These are phyloP conservation scores for Digitonthophagus gazella DNA, from an alignment of 2,888 invertebrate species.

Conservation along the genomic window DNA sequence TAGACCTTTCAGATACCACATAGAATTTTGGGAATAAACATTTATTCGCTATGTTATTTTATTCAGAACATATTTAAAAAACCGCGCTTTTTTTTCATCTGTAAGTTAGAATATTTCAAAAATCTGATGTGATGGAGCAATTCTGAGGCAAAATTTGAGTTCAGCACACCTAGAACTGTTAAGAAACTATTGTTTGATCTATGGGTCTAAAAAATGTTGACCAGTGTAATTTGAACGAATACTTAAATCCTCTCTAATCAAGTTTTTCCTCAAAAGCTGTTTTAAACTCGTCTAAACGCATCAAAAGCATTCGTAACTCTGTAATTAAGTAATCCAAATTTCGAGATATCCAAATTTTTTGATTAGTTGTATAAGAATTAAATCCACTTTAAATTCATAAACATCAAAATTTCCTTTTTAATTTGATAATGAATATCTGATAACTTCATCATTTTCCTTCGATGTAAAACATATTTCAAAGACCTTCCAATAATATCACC, in stretches of 20 bases:
- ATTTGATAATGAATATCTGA: constrained; percentile 58
- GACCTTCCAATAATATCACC: constrained; percentile 43
- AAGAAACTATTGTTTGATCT: too few relatives aligned
- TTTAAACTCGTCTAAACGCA: constrained; percentile 61
- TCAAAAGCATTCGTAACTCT: constrained; percentile 62
- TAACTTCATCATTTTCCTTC: constrained; percentile 57
- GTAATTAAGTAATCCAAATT: constrained; percentile 63
- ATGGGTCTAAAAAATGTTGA: too few relatives aligned
- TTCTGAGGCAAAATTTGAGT: too few relatives aligned
- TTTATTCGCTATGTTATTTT: too few relatives aligned
- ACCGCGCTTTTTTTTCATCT: too few relatives aligned
- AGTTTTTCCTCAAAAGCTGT: constrained; percentile 62
- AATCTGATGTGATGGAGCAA: too few relatives aligned
- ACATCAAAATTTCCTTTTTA: constrained; percentile 54
- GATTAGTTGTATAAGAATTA: constrained; percentile 59
- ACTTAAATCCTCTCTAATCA: constrained; percentile 62
- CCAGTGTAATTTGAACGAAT: constrained; percentile 63
- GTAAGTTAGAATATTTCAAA: too few relatives aligned
- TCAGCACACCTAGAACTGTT: too few relatives aligned
- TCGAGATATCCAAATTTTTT: constrained; percentile 60
- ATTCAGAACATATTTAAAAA: too few relatives aligned
- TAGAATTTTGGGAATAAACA: too few relatives aligned
- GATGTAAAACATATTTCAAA: constrained; percentile 51
- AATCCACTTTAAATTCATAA: constrained; percentile 60
- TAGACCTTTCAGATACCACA: too few relatives aligned